phyloP scores from a whole-genome alignment of 37 sponge, comb jelly and placozoan species.

The Aplysina aerophoba region DNA sequence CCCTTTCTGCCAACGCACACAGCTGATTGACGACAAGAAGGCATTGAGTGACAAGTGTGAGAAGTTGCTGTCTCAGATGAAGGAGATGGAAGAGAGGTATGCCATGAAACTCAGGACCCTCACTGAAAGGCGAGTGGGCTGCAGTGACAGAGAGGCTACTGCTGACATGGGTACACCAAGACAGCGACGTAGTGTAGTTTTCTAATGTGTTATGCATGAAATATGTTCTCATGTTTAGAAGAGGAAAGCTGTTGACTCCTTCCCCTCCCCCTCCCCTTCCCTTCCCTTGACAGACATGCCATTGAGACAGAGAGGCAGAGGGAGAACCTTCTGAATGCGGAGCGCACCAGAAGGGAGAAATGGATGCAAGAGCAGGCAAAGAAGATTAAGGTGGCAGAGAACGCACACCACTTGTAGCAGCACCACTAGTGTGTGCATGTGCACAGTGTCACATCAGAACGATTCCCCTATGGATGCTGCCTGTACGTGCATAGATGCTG shows the following conservation, averaged over 20 bases:
- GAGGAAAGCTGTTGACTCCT: too few relatives aligned
- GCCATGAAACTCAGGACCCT: conserved; percentile 68
- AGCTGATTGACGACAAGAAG: conserved; percentile 94
- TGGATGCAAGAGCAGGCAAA: conserved; percentile 86
- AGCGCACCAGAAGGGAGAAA: conserved; percentile 82
- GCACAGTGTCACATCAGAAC: too few relatives aligned
- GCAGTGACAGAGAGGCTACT: neutral
- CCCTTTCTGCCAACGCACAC: too few relatives aligned
- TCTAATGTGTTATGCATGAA: neutral
- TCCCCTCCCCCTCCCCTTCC: too few relatives aligned
- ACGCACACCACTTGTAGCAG: neutral
- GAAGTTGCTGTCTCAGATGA: conserved; percentile 71
- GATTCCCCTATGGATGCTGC: too few relatives aligned
- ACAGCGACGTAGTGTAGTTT: too few relatives aligned
- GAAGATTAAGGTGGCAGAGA: conserved; percentile 67
- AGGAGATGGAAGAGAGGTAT: conserved; percentile 76
- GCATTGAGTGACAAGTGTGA: conserved; percentile 85
- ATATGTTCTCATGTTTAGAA: neutral
- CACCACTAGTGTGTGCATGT: neutral
- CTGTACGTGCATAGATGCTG: too few relatives aligned
- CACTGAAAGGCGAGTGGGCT: conserved; percentile 62
- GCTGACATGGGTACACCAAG: neutral
- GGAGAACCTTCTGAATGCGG: conserved; percentile 77
- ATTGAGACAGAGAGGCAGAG: conserved; percentile 76
- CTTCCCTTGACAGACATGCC: too few relatives aligned